Percentiles rank a stretch among this genome's conserved stretches.
phyloP scores from a whole-genome alignment of 2,797 vertebrate genomes.

The Falco naumanni region DNA sequence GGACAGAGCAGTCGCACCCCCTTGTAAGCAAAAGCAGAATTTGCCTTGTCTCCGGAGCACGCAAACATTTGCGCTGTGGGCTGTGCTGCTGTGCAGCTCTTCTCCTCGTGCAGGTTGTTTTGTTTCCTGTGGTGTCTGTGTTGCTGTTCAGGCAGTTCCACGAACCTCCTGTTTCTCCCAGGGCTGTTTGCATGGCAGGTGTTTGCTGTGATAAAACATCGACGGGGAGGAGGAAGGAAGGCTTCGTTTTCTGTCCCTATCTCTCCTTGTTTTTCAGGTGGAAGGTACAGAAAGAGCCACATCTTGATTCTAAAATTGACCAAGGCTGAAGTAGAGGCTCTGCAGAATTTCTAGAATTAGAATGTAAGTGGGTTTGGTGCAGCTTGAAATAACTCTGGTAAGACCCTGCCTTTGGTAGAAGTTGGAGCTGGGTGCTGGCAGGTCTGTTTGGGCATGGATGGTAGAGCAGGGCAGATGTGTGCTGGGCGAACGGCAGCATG shows the following conservation, averaged over 20 bases:
- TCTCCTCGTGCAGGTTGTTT: constrained; percentile 51
- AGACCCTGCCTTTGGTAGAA: not conserved
- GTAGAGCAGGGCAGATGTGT: not conserved
- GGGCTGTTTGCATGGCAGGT: constrained; percentile 72
- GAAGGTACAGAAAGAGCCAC: not conserved
- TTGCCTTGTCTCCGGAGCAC: not conserved
- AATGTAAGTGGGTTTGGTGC: not conserved
- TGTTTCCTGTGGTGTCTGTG: constrained; percentile 68
- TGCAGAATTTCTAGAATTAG: not conserved
- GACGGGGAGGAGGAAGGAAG: constrained; percentile 52
- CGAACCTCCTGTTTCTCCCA: constrained; percentile 62
- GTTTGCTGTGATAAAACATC: constrained; percentile 60
- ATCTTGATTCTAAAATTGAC: not conserved
- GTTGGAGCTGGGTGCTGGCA: not conserved
- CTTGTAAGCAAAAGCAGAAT: not conserved
- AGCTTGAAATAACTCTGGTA: not conserved
- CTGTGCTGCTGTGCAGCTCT: not conserved
- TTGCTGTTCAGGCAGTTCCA: constrained; percentile 68
- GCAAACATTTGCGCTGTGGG: not conserved
- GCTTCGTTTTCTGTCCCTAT: not conserved
- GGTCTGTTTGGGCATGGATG: not conserved
- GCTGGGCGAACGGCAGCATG: fast-evolving
- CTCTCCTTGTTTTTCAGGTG: not conserved
- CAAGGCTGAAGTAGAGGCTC: not conserved
- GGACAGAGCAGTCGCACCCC: not conserved